Evolutionary conservation across 2,797 vertebrate genomes (phyloP).

Genomic region (Macroramphosus scolopax): DNA sequence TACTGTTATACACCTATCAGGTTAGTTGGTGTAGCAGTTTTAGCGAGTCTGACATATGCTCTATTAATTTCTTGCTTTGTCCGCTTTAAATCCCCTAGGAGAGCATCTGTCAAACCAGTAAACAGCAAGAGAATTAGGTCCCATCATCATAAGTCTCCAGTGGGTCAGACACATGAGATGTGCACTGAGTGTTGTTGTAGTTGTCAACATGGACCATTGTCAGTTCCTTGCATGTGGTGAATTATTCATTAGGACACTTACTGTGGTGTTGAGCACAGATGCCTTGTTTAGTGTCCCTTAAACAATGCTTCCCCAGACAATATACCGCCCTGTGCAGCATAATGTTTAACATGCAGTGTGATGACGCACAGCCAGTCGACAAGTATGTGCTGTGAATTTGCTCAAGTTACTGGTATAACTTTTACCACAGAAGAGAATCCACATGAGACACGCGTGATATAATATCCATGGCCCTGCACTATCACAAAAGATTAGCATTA

Average conservation of each 20-base stretch:
- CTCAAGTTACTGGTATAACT: conserved; percentile 1
- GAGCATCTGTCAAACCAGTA: conserved; percentile 16
- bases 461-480: conserved; percentile 1
- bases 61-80: conserved; percentile 7
- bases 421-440: neutral
- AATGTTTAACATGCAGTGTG: conserved; percentile 17
- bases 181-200: conserved; percentile 13
- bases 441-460: neutral
- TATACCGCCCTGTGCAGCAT: neutral
- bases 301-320: conserved; percentile 26
- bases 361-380: conserved; percentile 9
- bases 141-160: neutral
- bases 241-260: conserved; percentile 54
- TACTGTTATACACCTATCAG: conserved; percentile 49
- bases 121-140: conserved; percentile 8
- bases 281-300: conserved; percentile 20
- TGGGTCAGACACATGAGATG: conserved; percentile 14
- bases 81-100: conserved; percentile 4
- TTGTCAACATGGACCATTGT: conserved; percentile 24
- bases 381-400: neutral
- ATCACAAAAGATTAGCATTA: conserved; percentile 5
- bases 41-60: conserved; percentile 13
- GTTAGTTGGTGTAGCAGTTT: conserved; percentile 23
- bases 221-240: conserved; percentile 28
- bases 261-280: conserved; percentile 43